phyloP scores from a whole-genome alignment of 2,888 invertebrate genomes.

The Acleris cristana region DNA sequence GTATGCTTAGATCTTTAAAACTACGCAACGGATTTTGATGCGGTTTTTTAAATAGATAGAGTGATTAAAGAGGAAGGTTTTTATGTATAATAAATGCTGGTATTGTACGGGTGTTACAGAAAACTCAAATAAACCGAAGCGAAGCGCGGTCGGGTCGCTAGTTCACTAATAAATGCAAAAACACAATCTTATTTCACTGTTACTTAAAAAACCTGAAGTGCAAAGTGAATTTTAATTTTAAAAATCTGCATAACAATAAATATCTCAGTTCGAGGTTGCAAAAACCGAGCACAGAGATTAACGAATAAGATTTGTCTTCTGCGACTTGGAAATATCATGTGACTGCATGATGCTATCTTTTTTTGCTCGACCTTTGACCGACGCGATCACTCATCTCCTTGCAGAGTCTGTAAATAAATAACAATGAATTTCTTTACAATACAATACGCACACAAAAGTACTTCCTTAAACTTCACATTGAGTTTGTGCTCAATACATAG shows the following conservation, averaged over 20 bases:
- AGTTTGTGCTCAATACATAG: too few relatives aligned
- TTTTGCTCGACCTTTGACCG: slow-evolving; percentile 18
- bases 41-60: too few relatives aligned
- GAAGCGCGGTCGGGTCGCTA: too few relatives aligned
- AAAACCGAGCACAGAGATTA: slow-evolving; percentile 5
- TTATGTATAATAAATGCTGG: too few relatives aligned
- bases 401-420: too few relatives aligned
- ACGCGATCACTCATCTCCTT: not conserved
- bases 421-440: not conserved
- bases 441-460: not conserved
- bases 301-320: slow-evolving; percentile 11
- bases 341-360: slow-evolving; percentile 5
- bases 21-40: too few relatives aligned
- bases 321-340: slow-evolving; percentile 7
- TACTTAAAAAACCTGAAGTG: not conserved
- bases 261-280: slow-evolving; percentile 8
- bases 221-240: not conserved
- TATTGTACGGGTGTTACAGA: too few relatives aligned
- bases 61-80: too few relatives aligned
- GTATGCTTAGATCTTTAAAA: too few relatives aligned
- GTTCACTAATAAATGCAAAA: too few relatives aligned
- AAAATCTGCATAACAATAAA: slow-evolving; percentile 21
- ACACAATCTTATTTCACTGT: not conserved
- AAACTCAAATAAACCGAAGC: too few relatives aligned
- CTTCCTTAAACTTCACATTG: not conserved